phyloP scores from a whole-genome alignment of 2,888 invertebrate genomes.

The Caenorhabditis imperialis region DNA sequence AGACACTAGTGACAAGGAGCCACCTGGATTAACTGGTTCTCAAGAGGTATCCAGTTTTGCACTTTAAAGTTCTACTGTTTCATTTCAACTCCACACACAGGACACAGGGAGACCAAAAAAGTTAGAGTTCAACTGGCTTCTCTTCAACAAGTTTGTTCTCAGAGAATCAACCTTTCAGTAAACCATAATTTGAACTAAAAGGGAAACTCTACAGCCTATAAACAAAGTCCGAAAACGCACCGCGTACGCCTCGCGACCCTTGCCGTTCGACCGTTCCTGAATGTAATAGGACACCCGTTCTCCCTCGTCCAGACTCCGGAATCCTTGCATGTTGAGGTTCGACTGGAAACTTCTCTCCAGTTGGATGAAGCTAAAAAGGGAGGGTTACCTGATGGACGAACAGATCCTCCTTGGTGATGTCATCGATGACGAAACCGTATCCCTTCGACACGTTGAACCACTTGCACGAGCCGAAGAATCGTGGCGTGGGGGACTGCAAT shows the following conservation, averaged over 20 bases:
- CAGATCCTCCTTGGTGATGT: slow-evolving; percentile 58
- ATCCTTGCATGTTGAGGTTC: slow-evolving; percentile 62
- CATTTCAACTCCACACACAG: too few relatives aligned
- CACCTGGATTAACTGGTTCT: too few relatives aligned
- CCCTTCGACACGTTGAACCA: slow-evolving; percentile 66
- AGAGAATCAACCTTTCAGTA: too few relatives aligned
- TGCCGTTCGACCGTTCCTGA: slow-evolving; percentile 50
- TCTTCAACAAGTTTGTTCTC: too few relatives aligned
- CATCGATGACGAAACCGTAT: slow-evolving; percentile 62
- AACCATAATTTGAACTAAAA: too few relatives aligned
- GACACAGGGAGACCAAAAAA: too few relatives aligned
- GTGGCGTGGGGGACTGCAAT: slow-evolving; percentile 49
- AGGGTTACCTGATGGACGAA: slow-evolving; percentile 60
- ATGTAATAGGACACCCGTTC: slow-evolving; percentile 64
- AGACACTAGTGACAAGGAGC: too few relatives aligned
- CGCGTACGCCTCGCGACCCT: slow-evolving; percentile 60
- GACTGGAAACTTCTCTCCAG: slow-evolving; percentile 34
- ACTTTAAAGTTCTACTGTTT: too few relatives aligned
- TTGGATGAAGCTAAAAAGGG: background rate
- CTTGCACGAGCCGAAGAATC: slow-evolving; percentile 57
- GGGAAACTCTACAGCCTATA: background rate
- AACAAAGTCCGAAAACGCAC: slow-evolving; percentile 16
- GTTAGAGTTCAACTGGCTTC: too few relatives aligned
- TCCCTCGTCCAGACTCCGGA: slow-evolving; percentile 62
- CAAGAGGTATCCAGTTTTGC: too few relatives aligned